phyloP scores from a whole-genome alignment of 1,140 invertebrate genomes.

The Drosophila pandora region DNA sequence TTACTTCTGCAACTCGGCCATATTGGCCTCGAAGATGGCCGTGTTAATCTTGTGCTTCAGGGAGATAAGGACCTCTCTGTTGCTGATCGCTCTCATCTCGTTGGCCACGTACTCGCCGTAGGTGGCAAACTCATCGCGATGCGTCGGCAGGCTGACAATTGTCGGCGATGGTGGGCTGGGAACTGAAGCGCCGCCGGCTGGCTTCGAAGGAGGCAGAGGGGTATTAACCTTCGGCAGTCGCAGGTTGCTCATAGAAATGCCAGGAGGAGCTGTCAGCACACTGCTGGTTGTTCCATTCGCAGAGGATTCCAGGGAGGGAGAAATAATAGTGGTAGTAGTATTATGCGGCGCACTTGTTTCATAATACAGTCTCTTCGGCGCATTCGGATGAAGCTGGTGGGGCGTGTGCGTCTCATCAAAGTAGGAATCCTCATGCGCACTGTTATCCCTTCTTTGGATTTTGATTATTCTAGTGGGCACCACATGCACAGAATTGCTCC shows the following conservation, averaged over 20 bases:
- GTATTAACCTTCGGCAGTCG: constrained; percentile 54
- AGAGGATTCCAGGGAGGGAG: constrained; percentile 31
- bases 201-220: constrained; percentile 42
- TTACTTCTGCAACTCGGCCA: constrained; percentile 79
- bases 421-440: constrained; percentile 54
- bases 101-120: constrained; percentile 82
- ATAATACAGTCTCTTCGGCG: constrained; percentile 67
- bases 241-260: constrained; percentile 46
- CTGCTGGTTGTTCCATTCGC: constrained; percentile 30
- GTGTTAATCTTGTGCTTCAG: constrained; percentile 83
- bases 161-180: constrained; percentile 25
- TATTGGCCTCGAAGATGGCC: constrained; percentile 81
- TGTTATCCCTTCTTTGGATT: constrained; percentile 66
- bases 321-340: constrained; percentile 56
- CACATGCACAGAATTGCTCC: constrained; percentile 54
- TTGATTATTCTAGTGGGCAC: constrained; percentile 75
- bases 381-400: constrained; percentile 52
- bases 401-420: constrained; percentile 57
- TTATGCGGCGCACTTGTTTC: constrained; percentile 45
- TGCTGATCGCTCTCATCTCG: constrained; percentile 76
- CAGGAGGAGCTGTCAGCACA: constrained; percentile 24
- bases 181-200: constrained; percentile 38
- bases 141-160: constrained; percentile 22
- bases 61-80: constrained; percentile 70
- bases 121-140: constrained; percentile 72